Conservation (phyloP, 2,888 invertebrate genomes). For the Cecidostiba fungosa region DNA sequence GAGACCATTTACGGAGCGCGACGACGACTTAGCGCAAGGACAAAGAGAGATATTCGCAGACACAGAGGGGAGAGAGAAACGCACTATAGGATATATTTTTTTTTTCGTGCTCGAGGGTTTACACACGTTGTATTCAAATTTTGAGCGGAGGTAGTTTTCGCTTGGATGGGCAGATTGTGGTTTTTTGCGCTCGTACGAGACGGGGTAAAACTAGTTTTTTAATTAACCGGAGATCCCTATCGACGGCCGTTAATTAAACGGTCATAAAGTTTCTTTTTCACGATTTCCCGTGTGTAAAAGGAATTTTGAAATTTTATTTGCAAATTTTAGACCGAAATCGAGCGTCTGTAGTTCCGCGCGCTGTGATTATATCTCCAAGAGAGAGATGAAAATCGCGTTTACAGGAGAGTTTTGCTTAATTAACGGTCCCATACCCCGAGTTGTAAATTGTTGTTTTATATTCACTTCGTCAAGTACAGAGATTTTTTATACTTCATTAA, state of each 20-base stretch:
- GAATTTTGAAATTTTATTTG: background rate
- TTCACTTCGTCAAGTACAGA: background rate
- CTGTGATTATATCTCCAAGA: background rate
- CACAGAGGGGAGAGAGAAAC: background rate
- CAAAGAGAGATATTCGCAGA: conserved; percentile 12
- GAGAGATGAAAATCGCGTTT: background rate
- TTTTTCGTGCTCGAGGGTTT: background rate
- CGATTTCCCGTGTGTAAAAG: background rate
- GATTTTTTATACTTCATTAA: background rate
- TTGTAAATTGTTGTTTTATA: background rate
- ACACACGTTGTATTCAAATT: conserved; percentile 13
- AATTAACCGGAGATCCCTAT: background rate
- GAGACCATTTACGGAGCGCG: background rate
- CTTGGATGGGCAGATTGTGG: background rate
- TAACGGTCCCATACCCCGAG: background rate
- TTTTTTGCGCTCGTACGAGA: too few species aligned
- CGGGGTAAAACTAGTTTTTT: background rate
- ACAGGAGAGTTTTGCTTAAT: background rate
- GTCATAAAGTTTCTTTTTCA: background rate
- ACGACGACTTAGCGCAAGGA: background rate
- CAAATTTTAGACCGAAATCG: background rate
- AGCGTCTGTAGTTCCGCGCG: background rate
- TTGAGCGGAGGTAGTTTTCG: background rate
- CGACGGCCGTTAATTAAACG: background rate
- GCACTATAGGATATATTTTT: background rate